Evolutionary conservation across 2,113 vertebrate species (phyloP).

Genomic region (Rhabdomys dilectus): DNA sequence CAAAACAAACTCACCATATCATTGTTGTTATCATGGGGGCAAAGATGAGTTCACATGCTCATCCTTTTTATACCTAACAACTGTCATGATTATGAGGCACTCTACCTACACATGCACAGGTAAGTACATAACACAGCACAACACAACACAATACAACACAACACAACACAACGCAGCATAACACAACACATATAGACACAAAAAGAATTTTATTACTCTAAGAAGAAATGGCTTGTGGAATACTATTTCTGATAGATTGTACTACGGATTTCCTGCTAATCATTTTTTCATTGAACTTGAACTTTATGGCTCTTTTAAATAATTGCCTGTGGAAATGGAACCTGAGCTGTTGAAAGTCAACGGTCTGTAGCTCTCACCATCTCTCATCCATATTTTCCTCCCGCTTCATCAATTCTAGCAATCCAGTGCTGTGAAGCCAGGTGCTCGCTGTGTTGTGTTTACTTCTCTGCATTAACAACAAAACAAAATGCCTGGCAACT

Average conservation of each 20-base stretch:
- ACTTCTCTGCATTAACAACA: not conserved
- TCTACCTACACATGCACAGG: no score
- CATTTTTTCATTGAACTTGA: not conserved
- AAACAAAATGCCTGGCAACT: not conserved
- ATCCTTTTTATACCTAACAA: not conserved
- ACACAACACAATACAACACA: not conserved
- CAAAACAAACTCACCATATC: not conserved
- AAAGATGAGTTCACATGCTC: not conserved
- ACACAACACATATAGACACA: not conserved
- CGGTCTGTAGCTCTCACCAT: not conserved
- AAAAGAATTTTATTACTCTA: not conserved
- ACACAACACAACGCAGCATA: not conserved
- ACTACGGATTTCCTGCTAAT: not conserved
- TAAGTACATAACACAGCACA: not conserved
- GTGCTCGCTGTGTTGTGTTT: not conserved
- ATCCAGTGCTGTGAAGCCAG: not conserved
- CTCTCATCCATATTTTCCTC: not conserved
- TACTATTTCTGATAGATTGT: not conserved
- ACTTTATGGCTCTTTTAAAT: constrained; percentile 12
- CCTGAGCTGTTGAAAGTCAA: constrained; percentile 23
- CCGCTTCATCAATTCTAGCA: not conserved
- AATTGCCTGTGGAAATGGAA: constrained; percentile 25
- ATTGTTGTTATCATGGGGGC: not conserved
- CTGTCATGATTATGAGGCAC: not conserved
- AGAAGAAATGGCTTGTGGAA: not conserved